Conservation (phyloP, 2,113 vertebrate species). For the Bubo bubo region DNA sequence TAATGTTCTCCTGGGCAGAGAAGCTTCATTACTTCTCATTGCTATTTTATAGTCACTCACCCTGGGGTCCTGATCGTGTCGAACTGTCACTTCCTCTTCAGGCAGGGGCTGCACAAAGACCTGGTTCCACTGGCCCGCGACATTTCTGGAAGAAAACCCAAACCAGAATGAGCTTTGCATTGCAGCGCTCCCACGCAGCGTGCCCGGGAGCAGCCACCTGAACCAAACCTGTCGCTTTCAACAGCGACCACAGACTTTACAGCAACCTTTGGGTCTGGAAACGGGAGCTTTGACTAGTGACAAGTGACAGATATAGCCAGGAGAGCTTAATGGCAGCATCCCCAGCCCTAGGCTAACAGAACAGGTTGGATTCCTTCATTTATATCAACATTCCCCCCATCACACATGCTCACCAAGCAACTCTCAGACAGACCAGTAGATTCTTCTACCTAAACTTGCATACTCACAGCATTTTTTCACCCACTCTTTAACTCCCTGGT, state of each 20-base stretch:
- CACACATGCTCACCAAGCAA: rapidly evolving
- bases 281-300: not conserved
- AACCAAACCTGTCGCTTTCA: not conserved
- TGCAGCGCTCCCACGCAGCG: rapidly evolving
- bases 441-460: not conserved
- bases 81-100: conserved; percentile 86
- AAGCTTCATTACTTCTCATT: not conserved
- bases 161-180: not conserved
- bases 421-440: not conserved
- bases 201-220: rapidly evolving
- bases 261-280: not conserved
- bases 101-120: conserved; percentile 90
- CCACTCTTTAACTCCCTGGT: not conserved
- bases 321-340: not conserved
- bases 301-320: not conserved
- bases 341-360: not conserved
- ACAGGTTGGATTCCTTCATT: not conserved
- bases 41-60: conserved; percentile 65
- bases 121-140: conserved; percentile 92
- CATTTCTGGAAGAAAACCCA: conserved; percentile 76
- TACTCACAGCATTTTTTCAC: not conserved
- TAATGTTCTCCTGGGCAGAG: not conserved
- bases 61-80: conserved; percentile 90
- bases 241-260: not conserved
- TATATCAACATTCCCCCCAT: rapidly evolving